Evolutionary conservation across 2,797 vertebrate species (phyloP), one percentile per base, ranked within the genome.

Genomic region (Mus minutoides): DNA sequence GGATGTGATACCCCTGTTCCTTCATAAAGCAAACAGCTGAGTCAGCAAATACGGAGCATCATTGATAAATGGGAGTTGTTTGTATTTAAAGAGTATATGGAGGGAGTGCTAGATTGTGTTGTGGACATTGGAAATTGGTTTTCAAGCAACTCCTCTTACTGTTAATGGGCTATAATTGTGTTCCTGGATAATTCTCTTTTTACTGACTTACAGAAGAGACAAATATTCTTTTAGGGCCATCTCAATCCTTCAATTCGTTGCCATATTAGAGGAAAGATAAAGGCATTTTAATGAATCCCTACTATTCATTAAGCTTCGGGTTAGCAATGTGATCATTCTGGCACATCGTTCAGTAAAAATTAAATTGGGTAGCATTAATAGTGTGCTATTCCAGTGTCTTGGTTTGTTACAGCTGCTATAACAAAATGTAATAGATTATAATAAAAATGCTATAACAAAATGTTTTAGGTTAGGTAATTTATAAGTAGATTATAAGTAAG

Each of bases 101-200:
- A 87, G 54, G 60, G 22, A 54, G 62, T 22, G 69, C 29, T 92
- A 54, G 79, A 83, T 88, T 71, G n/a, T 62, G 31, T 43, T 64
- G 19, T 60, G 71, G 58, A 94, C 54, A 12, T 76, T 94, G 34
- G 56, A 94, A 90, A 6, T 12, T 87, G 76, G 37, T 60, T 64
- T 73, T 43, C 24, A 96, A 97, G 96, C 92, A 71, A 96, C 64
- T 97, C 83, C 96, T 94, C 94, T 96, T 96, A 95, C 75, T 98
- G 94, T 97, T 93, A 96, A 96, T 92, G 95, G 97, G 85, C 60
- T 97, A 37, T 95, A 98, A 97, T 89, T 95, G 13, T 67, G 82
- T 94, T 58, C 58, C 83, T 75, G 31, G 26, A 93, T 91, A 96
- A 97, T 97, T 98, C 75, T 73, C 92, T 96, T 73, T 87, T 90